phyloP scores from a whole-genome alignment of 2,113 vertebrate species.

The Seriola aureovittata region DNA sequence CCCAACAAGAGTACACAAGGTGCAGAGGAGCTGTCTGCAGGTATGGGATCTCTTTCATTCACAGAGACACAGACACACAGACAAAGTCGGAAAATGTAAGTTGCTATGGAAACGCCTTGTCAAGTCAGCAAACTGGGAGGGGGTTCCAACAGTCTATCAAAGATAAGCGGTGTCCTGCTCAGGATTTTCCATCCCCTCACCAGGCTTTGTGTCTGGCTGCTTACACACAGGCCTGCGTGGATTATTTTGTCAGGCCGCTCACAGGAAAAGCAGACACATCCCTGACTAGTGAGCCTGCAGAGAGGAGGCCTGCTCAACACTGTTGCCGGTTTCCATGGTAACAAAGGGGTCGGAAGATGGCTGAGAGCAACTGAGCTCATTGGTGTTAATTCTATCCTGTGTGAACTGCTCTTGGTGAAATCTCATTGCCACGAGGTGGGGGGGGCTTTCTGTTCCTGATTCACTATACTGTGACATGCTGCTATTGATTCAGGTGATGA shows the following conservation, averaged over 20 bases:
- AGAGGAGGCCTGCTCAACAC: conserved; percentile 30
- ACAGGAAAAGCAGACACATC: conserved; percentile 59
- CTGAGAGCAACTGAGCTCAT: conserved; percentile 37
- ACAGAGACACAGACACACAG: background rate
- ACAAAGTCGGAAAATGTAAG: conserved; percentile 22
- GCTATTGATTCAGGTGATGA: conserved; percentile 26
- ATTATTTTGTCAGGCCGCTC: conserved; percentile 64
- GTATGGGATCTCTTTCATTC: conserved; percentile 20
- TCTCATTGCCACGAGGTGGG: background rate
- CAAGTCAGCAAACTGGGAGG: conserved; percentile 64
- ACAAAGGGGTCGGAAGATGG: conserved; percentile 54
- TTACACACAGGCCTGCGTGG: conserved; percentile 36
- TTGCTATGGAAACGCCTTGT: conserved; percentile 60
- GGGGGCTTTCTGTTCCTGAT: background rate
- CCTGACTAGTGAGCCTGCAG: conserved; percentile 15
- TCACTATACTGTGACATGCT: background rate
- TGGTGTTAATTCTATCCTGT: conserved; percentile 39
- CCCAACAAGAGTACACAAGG: conserved; percentile 25
- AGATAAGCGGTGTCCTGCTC: conserved; percentile 60
- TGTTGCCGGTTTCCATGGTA: conserved; percentile 64
- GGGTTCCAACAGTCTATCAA: conserved; percentile 39
- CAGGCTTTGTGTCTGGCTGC: conserved; percentile 70
- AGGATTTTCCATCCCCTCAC: conserved; percentile 55
- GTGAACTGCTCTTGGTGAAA: conserved; percentile 43
- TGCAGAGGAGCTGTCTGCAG: conserved; percentile 35